Base-by-base conservation (phyloP, 2,888 invertebrate species). In the Rhamnusium bicolor region DNA sequence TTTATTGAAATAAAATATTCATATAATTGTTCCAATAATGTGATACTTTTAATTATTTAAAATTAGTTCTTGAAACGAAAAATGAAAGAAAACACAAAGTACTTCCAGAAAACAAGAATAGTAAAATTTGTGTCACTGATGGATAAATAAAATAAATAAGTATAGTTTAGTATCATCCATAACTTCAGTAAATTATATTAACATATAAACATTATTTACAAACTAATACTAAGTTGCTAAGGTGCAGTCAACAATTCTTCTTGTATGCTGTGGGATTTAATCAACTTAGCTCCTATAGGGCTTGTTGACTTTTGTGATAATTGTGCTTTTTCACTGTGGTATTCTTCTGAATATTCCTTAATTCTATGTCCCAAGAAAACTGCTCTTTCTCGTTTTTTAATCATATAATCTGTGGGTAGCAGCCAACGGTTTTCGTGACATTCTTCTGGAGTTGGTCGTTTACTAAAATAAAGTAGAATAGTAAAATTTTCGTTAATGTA, bases 351-450 rank as follows among this genome's bases (percentile, higher is more conserved):
- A 89, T 95, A 96, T 84, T 93, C 93, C 94, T 95, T 95, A 73
- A 96, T 91, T 84, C 95, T 91, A 87, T 93, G 94, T 74, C 96
- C 95, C 69, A 95, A 90, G 90, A 98, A 98, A 76, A 95, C 90
- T 27, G 96, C 95, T 69, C 96, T 90, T 87, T 98, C 97, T 32
- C 98, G 91, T 87, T 97, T 96, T 88, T 94, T 95, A 83, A 96
- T 94, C 95, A 98, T 96, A 86, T 94, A 96, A 87, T 98, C 97
- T 46, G 95, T 94, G 51, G 96, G 94, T 82, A 96, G 91, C 70
- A 99, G 91, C 98, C 99, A 99, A 87, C 98, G 93, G 88, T 98
- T 98, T 86, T 98, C 98, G 86, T 96, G 92, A 84, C 97, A 97
- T 88, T 99, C 98, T 87, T 98, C 98, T 0, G 96, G 94, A 58